Conservation (phyloP, 2,113 vertebrate species). For the Tenrec ecaudatus region DNA sequence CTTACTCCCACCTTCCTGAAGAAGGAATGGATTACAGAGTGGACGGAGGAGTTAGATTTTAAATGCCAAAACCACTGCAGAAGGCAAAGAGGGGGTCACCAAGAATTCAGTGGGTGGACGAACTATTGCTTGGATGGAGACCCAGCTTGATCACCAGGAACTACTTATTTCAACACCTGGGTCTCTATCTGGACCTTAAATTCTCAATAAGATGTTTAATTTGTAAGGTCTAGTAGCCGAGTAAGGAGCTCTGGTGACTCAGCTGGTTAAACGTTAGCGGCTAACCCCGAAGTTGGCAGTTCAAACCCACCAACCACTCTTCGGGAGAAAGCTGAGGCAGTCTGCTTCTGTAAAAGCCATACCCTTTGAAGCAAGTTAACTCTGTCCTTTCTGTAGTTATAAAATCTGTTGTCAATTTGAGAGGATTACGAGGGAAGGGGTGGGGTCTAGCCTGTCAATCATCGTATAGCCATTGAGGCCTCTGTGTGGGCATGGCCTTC, state of each 20-base stretch:
- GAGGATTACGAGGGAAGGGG: too few species aligned
- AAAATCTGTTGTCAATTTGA: too few species aligned
- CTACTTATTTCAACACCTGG: constrained; percentile 61
- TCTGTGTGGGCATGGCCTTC: too few species aligned
- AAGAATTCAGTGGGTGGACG: constrained; percentile 37
- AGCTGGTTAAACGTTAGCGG: neutral
- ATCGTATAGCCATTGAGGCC: too few species aligned
- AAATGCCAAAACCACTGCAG: constrained; percentile 9
- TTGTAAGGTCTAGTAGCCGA: constrained; percentile 56
- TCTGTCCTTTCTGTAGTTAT: too few species aligned
- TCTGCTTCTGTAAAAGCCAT: neutral
- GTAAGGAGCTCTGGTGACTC: neutral
- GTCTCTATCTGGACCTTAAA: constrained; percentile 27
- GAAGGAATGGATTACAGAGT: neutral
- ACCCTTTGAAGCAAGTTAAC: too few species aligned
- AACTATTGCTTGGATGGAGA: constrained; percentile 4
- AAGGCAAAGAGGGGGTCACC: neutral
- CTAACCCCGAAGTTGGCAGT: neutral
- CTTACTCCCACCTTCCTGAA: neutral
- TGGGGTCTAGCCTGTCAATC: too few species aligned
- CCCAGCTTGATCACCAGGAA: constrained; percentile 62
- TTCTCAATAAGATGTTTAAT: constrained; percentile 60
- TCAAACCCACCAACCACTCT: neutral
- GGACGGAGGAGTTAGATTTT: constrained; percentile 14
- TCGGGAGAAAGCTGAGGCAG: neutral